Evolutionary conservation across 2,113 vertebrate genomes (phyloP).

Genomic region (Alligator sinensis): DNA sequence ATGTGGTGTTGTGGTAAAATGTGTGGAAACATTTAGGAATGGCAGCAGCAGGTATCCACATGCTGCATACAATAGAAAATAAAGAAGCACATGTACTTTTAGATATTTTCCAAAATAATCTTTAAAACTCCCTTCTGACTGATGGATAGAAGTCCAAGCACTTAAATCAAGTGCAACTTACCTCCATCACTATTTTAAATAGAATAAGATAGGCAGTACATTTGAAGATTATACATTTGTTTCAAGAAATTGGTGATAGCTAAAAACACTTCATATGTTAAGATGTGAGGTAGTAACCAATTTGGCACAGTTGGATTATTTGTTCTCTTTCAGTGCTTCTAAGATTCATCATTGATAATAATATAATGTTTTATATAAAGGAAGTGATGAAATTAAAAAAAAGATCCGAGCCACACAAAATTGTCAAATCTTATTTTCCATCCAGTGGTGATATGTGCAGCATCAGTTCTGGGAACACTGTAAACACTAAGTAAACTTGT

Average conservation of each 20-base stretch:
- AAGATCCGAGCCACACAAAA: background rate
- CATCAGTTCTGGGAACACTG: background rate
- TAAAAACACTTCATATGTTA: background rate
- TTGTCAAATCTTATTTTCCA: background rate
- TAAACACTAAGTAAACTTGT: background rate
- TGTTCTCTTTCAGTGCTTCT: background rate
- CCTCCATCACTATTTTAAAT: background rate
- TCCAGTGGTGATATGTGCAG: background rate
- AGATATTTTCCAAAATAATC: accelerated
- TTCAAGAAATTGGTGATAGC: background rate
- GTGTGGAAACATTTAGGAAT: background rate
- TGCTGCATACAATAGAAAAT: background rate
- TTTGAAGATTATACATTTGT: background rate
- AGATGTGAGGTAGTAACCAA: background rate
- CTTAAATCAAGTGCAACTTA: background rate
- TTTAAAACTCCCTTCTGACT: background rate
- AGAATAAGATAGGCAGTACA: background rate
- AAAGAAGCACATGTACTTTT: background rate
- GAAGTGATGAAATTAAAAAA: background rate
- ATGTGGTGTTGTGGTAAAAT: background rate
- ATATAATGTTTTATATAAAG: background rate
- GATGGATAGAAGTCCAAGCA: background rate
- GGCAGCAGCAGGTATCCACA: accelerated
- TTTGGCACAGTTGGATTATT: background rate
- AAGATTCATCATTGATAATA: background rate